These are phyloP conservation scores for Eupithecia dodoneata DNA, from an alignment of 2,888 invertebrate species.

Conservation along the genomic window DNA sequence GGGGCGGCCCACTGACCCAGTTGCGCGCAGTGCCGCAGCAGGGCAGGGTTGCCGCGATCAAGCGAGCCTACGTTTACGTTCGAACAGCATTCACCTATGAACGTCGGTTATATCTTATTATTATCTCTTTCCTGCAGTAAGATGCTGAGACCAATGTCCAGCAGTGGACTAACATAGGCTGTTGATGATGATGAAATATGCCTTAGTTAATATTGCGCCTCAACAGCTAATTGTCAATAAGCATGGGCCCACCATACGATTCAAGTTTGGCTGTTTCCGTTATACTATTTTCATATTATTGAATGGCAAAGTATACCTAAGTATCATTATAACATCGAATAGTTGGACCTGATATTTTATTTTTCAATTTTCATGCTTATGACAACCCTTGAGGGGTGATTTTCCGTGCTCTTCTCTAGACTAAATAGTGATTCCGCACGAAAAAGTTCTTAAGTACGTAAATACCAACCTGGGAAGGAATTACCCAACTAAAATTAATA, in stretches of 20 bases:
- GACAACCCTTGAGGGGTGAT: conserved; percentile 24
- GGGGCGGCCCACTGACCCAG: conserved; percentile 93
- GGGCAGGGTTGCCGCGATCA: conserved; percentile 82
- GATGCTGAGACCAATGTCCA: too few relatives aligned
- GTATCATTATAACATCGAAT: neutral
- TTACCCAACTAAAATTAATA: neutral
- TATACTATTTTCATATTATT: neutral
- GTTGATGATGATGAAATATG: neutral
- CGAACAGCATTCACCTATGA: conserved; percentile 66
- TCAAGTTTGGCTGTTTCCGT: neutral
- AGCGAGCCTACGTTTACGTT: conserved; percentile 77
- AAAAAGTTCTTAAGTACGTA: neutral
- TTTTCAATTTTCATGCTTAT: neutral
- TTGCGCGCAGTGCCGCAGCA: conserved; percentile 87
- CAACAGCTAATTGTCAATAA: neutral
- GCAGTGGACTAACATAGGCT: too few relatives aligned
- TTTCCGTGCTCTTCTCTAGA: conserved; percentile 20
- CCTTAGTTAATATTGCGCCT: neutral
- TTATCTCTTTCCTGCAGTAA: too few relatives aligned
- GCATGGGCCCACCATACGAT: neutral
- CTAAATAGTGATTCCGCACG: neutral
- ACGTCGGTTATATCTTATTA: conserved; percentile 37
- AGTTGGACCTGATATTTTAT: neutral
- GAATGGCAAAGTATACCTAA: neutral
- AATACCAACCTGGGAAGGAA: neutral